These are phyloP conservation scores for Melanotus villosus DNA, from an alignment of 2,888 invertebrate genomes.

Conservation along the genomic window DNA sequence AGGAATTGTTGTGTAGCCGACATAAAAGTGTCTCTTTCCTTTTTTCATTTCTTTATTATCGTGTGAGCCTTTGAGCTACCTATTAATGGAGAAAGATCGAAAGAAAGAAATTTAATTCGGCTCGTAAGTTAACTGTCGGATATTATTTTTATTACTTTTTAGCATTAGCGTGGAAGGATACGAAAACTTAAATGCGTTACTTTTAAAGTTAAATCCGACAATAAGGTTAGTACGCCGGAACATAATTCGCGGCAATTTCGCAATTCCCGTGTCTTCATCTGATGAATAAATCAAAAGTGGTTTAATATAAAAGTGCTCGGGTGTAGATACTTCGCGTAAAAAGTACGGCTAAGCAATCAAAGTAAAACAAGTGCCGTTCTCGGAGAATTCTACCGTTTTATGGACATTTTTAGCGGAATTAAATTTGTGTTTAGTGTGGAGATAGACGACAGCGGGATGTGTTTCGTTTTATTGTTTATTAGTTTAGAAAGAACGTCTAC, in stretches of 20 bases:
- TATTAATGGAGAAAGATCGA: neutral
- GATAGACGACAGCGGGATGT: constrained; percentile 51
- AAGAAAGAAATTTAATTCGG: neutral
- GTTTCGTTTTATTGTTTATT: constrained; percentile 54
- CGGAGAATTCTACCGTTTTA: constrained; percentile 44
- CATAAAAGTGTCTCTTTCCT: neutral
- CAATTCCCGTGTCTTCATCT: neutral
- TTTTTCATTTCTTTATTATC: neutral
- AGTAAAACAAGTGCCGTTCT: constrained; percentile 31
- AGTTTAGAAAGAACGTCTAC: constrained; percentile 49
- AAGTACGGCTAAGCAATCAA: constrained; percentile 28
- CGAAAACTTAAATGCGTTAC: neutral
- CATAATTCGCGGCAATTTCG: neutral
- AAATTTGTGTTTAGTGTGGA: constrained; percentile 52
- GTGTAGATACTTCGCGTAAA: constrained; percentile 21
- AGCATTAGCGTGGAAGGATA: neutral
- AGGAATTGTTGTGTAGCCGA: neutral
- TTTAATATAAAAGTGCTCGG: constrained; percentile 13
- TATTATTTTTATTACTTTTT: neutral
- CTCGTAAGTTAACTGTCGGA: neutral
- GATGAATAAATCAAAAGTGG: constrained; percentile 16
- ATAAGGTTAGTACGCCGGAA: neutral
- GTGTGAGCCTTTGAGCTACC: neutral
- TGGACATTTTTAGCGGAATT: constrained; percentile 50
- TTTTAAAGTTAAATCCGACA: neutral